Evolutionary conservation across 2,113 vertebrate species (phyloP), one percentile per base, ranked within the genome.

Genomic region (Arothron firmamentum): DNA sequence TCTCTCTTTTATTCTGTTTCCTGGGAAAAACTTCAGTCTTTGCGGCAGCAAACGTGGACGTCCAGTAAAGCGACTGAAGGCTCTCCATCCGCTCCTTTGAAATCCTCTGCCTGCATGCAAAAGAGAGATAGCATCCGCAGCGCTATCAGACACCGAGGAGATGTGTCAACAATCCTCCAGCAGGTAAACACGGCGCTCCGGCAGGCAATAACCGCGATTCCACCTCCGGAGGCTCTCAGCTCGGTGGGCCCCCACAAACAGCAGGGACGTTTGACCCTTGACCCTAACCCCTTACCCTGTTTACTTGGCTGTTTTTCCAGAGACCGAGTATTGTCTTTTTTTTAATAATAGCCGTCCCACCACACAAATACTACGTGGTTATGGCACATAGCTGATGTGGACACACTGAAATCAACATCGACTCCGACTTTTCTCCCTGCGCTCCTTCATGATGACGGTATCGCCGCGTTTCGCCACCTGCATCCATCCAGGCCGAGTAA

Each of bases 111-210:
- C 61, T 48, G 46, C 46, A 48, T 48, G 54, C 69, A 53, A 34
- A 53, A 34, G 63, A 63, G 53, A 77, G 84, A 88, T 88, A 84
- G 70, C 77, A 88, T 90, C 87, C 82, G 81, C 71, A 72, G 81
- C 83, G 73, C 84, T 86, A 87, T 90, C 88, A 79, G 83, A 88
- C 82, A 85, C 76, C 69, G 75, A 83, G 75, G 81, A 78, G 81
- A 88, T 78, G 84, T 88, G 87, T 89, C 88, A 91, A 88, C 86
- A 88, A 48, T 85, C 80, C 79, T 81, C 79, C 80, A 82, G 79
- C 76, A 72, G 86, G 87, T 84, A 90, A 88, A 91, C 87, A 88
- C 70, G 65, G 64, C 38, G 79, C 70, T 76, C 80, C 76, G 77
- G 82, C 86, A 87, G 82, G 81, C 82, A 87, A 84, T 85, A 86